Base-by-base conservation (phyloP, 2,113 vertebrate species). In the Sisor rabdophorus region DNA sequence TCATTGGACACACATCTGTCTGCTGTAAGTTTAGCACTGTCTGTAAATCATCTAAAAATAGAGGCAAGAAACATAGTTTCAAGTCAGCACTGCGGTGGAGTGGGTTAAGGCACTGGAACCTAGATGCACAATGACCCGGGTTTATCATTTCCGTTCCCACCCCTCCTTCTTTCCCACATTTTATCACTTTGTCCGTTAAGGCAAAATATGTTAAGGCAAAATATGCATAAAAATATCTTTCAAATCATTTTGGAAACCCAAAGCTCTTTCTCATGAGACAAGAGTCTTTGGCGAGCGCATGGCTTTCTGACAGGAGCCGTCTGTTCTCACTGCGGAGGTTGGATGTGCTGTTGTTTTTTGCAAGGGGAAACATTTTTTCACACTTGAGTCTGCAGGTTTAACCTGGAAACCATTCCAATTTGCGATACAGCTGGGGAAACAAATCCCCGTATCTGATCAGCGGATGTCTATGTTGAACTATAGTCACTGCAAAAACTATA, bases 281-380 rank as follows among this genome's bases (percentile, higher is more conserved):
- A 15, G 1, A 24, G 20, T 12, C 22, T 48, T 67, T 26, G 16
- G 63, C 63, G 9, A 1, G 24, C 15, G 65, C 28, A 50, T 26
- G 65, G 44, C 65, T 50, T 68, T 28, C 44, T 68, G 47, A 68
- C 65, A 68, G 47, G 44, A 68, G 11, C 65, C 65, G 26, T 68
- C 65, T 68, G 65, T 50, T 68, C 40, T 28, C 13, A 4, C 15
- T 28, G 65, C 65, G 65, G 16, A 50, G 65, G 24, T 8, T 15
- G 47, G 22, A 68, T 9, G 24, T 11, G 63, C 63, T 13, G 6
- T 24, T 67, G 4, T 58, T 68, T 68, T 24, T 24, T 48, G 44
- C 17, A 24, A 50, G 26, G 24, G 47, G 8, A 68, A 68, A 28
- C 22, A 24, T 16, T 2, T 63, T 20, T 2, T 19, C 6, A 16